These are phyloP conservation scores for Ptycholaimellus sp. DNA, from an alignment of 2,888 invertebrate species.

Conservation along the genomic window DNA sequence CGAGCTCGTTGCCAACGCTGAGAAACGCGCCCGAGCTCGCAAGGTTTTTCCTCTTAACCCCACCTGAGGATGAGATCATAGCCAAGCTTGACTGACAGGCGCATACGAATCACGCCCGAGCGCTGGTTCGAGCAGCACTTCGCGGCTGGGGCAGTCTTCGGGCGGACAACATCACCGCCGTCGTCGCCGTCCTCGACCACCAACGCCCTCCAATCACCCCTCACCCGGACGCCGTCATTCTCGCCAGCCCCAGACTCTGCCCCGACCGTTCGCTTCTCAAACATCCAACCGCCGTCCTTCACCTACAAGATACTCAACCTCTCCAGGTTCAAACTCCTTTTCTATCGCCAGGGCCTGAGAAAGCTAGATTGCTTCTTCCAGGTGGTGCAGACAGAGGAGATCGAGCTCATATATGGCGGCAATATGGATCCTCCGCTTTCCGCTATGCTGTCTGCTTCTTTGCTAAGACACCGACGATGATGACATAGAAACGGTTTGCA, in stretches of 20 bases:
- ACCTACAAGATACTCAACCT: no score
- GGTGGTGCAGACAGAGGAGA: slow-evolving; percentile 4
- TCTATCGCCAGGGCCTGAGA: no score
- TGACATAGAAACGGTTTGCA: no score
- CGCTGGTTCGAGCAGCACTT: slow-evolving; percentile 54
- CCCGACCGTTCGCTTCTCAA: no score
- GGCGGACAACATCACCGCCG: slow-evolving; percentile 79
- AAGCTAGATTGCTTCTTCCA: no score
- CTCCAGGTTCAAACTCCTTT: no score
- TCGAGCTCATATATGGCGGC: slow-evolving; percentile 7
- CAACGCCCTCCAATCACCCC: slow-evolving; percentile 1
- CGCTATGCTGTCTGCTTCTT: no score
- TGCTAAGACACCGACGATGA: no score
- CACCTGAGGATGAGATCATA: neutral
- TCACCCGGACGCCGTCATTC: slow-evolving; percentile 5
- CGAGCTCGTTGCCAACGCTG: slow-evolving; percentile 38
- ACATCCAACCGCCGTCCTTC: no score
- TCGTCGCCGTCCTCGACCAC: neutral
- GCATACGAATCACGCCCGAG: slow-evolving; percentile 54
- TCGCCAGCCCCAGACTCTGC: no score
- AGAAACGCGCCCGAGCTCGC: neutral
- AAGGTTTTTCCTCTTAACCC: neutral
- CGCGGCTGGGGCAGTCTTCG: slow-evolving; percentile 63
- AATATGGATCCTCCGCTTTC: slow-evolving; percentile 1
- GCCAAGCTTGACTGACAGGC: slow-evolving; percentile 6